phyloP scores from a whole-genome alignment of 2,797 vertebrate genomes.

The Sebastiscus tertius region DNA sequence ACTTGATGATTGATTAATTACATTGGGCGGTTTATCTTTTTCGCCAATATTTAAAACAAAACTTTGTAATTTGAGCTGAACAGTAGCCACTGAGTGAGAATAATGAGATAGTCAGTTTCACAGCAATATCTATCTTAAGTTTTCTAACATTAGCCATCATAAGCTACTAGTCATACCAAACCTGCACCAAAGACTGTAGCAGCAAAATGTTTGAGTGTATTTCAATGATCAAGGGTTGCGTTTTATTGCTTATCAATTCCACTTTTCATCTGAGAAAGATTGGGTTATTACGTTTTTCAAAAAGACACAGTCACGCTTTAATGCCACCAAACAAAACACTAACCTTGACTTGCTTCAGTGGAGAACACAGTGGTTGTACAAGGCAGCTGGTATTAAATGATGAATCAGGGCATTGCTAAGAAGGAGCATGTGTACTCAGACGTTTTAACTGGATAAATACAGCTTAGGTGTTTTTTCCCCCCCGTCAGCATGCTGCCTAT shows the following conservation, averaged over 20 bases:
- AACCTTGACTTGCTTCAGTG: neutral
- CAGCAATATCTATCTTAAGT: too few relatives aligned
- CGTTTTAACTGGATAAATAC: slow-evolving; percentile 40
- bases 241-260: neutral
- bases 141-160: too few relatives aligned
- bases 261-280: neutral
- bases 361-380: neutral
- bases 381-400: slow-evolving; percentile 1
- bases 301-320: neutral
- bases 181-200: too few relatives aligned
- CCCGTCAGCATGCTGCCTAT: slow-evolving; percentile 22
- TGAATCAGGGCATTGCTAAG: neutral
- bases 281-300: neutral
- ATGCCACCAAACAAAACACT: neutral
- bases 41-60: neutral
- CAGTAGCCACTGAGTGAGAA: too few relatives aligned
- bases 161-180: neutral
- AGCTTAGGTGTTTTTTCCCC: neutral
- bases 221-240: rapidly evolving
- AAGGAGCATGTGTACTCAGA: slow-evolving; percentile 5
- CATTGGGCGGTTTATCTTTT: neutral
- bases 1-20: neutral
- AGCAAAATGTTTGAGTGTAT: neutral
- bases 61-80: too few relatives aligned
- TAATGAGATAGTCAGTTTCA: too few relatives aligned